Evolutionary conservation across 35 echinoderm and acorn worm species (phyloP), one percentile per base, ranked within the genome.

Genomic region (Ptychodera flava): DNA sequence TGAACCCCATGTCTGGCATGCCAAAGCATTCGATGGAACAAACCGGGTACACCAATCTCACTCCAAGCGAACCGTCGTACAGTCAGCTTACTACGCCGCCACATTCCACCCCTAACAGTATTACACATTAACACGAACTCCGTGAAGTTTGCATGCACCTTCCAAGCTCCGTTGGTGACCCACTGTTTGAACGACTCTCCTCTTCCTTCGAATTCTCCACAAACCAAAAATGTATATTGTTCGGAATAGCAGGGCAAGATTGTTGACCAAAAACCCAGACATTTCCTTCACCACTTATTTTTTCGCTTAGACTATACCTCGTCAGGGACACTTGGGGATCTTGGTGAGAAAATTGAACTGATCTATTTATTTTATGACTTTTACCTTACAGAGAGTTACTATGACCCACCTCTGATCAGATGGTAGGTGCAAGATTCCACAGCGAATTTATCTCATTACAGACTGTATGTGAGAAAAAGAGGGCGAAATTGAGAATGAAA

Each of bases 1-100:
- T 99, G 78, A 99, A 94, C 83, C 83, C 90, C 33, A 99, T 99
- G 96, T 35, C 91, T 14, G 86, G 89, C 22, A 97, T 97, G 95
- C 77, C 83, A 37, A 99, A 94, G 82, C 88, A 86, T 27, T 87
- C 90, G 1, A 92, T 99, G 92, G 96, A 99, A 82, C 94, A 99
- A 79, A 88, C 83, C 38, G 88, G 85, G 52, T 92, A 92, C 16
- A 88, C 89, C 52, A 90, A 64, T 22, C 45, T 64, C 45, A 64
- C 85, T 28, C 81, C 88, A 27, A 93, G 93, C 30, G 96, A 99
- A 15, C 90, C 86, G 35, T 94, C 96, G 2, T 99, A 99, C 88
- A 92, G 90, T 76, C 96, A 99, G 38, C 93, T 99, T 33, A 91
- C 92, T 12, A 94, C 96, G 36, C 92, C 96, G 28, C 90, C 45